Evolutionary conservation across 2,888 invertebrate species (phyloP), one percentile per base, ranked within the genome.

Genomic region (Epirrhoe tristata): DNA sequence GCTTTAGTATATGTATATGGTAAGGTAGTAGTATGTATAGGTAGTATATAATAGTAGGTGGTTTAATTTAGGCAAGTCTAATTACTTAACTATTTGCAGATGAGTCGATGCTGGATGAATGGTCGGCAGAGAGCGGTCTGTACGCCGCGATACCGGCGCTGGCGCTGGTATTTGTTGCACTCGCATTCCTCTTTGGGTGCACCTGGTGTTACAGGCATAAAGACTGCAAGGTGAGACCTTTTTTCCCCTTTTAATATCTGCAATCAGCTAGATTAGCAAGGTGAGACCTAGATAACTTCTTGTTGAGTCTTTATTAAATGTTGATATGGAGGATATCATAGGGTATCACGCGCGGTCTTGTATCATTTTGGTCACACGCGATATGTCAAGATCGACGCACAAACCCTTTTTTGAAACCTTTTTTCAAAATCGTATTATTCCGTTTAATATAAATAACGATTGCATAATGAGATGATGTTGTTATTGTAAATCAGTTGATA

Each of bases 201-300:
- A 91, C 93, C n/a, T 93, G 93, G 93, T 94, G 94, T 76, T 91
- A 90, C 77, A 81, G 88, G 67, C 92, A 91, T 77, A 92, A 93
- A 74, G 91, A 91, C 77, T 91, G 92, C 85, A 92, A 93, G 91
- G 93, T 92, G 81, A 74, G 53, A 24, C 17, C 6, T 4, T 12
- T 17, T 51, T 51, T 51, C 24, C 4, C 8, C 10, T 24, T 1
- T n/a, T n/a, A n/a, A n/a, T n/a, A n/a, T n/a, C n/a, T n/a, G n/a
- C n/a, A n/a, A n/a, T n/a, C n/a, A n/a, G n/a, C n/a, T n/a, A n/a
- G n/a, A n/a, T n/a, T n/a, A n/a, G 92, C 85, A 92, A 93, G 91
- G 93, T 92, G 81, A 74, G 53, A 24, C 17, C 6, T 8, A 51
- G 7, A 17, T 5, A 24, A 17, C 39, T 36, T 8, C 6, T 16